phyloP scores from a whole-genome alignment of 64 coral and sea anemone species.

The Montipora efflorescens region DNA sequence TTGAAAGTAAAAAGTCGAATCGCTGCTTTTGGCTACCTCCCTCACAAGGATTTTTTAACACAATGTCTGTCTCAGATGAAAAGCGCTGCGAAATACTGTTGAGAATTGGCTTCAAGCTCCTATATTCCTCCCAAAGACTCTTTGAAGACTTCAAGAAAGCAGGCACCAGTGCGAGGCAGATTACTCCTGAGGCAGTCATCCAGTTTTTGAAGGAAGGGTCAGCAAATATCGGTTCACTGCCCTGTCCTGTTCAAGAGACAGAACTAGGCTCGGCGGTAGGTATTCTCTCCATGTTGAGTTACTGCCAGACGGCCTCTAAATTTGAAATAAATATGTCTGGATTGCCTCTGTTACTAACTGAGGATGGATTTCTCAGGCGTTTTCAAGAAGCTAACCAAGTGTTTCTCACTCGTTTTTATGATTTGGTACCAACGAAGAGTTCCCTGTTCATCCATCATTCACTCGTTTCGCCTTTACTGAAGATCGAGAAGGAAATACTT shows the following conservation, averaged over 20 bases:
- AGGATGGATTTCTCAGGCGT: slow-evolving; percentile 57
- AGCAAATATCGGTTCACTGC: slow-evolving; percentile 38
- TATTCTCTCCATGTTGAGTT: slow-evolving; percentile 39
- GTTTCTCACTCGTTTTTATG: slow-evolving; percentile 69
- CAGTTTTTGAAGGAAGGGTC: slow-evolving; percentile 57
- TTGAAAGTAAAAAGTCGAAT: not conserved
- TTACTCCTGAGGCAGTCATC: slow-evolving; percentile 54
- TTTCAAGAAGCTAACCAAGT: slow-evolving; percentile 59
- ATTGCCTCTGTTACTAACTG: slow-evolving; percentile 73
- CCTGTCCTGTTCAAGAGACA: slow-evolving; percentile 58
- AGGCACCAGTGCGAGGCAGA: slow-evolving; percentile 34
- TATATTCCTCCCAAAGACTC: slow-evolving; percentile 44
- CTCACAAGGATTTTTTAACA: slow-evolving; percentile 73
- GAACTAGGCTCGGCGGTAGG: slow-evolving; percentile 18
- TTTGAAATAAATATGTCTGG: slow-evolving; percentile 76
- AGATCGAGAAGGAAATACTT: not conserved
- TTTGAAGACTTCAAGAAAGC: slow-evolving; percentile 69
- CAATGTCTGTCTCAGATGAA: not conserved
- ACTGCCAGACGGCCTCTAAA: slow-evolving; percentile 70
- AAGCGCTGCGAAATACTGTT: slow-evolving; percentile 21
- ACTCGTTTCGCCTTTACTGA: not conserved
- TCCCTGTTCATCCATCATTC: slow-evolving; percentile 5
- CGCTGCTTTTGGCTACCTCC: slow-evolving; percentile 71
- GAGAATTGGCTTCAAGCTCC: slow-evolving; percentile 67
- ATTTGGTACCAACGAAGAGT: slow-evolving; percentile 46